A percentile compares a stretch with the other conserved stretches of the same genome.
Evolutionary conservation across 1,140 invertebrate species (phyloP).

Genomic region (Idris sp.): DNA sequence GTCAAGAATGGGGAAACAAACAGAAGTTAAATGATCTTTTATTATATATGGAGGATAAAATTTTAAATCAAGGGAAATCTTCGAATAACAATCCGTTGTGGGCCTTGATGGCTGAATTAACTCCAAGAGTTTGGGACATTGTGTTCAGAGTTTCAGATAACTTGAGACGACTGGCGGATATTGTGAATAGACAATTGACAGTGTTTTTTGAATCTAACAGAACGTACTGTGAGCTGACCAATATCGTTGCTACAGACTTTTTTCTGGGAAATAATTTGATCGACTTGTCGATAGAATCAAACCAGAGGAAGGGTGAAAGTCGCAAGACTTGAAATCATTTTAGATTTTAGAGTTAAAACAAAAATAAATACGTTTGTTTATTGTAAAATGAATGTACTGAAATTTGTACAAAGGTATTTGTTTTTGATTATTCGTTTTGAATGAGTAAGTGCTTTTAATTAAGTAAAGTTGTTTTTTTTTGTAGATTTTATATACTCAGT

Average conservation of each 20-base stretch:
- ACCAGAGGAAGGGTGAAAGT: conserved; percentile 73
- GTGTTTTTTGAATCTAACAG: conserved; percentile 80
- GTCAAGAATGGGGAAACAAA: conserved; percentile 84
- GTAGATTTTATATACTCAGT: too few species aligned
- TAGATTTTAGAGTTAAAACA: neutral
- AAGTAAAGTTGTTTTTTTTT: too few species aligned
- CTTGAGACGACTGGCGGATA: conserved; percentile 84
- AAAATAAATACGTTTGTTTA: too few species aligned
- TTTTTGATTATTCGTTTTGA: too few species aligned
- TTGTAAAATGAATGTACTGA: too few species aligned
- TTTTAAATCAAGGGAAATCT: too few species aligned
- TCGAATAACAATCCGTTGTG: conserved; percentile 80
- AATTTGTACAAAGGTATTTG: too few species aligned
- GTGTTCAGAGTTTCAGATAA: conserved; percentile 82
- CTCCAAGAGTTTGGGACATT: conserved; percentile 84
- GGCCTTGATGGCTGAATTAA: conserved; percentile 90
- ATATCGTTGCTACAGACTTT: conserved; percentile 87
- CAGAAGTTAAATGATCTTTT: conserved; percentile 78
- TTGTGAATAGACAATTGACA: conserved; percentile 84
- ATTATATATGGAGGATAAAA: conserved; percentile 80
- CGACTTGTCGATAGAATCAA: conserved; percentile 82
- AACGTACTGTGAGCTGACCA: conserved; percentile 83
- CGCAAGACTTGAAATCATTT: conserved; percentile 22
- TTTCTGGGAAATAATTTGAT: conserved; percentile 88
- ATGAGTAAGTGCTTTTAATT: too few species aligned